Conservation (phyloP, 2,113 vertebrate genomes). For the Megalops atlanticus region DNA sequence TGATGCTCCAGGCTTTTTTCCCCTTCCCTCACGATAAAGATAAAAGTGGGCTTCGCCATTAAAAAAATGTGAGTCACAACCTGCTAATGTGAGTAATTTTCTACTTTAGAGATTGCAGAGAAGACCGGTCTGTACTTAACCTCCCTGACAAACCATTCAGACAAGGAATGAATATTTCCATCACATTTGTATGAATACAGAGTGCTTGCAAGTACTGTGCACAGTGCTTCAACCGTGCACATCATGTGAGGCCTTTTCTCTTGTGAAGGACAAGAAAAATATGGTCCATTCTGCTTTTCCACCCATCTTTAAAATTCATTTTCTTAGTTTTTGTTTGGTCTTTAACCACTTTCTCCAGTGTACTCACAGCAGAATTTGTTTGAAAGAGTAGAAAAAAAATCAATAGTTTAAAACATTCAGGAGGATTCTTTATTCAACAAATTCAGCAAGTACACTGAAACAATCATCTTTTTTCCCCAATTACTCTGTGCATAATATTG, state of each 20-base stretch:
- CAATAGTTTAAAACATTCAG: too few species aligned
- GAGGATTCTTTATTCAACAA: too few species aligned
- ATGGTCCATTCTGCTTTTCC: too few species aligned
- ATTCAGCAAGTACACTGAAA: too few species aligned
- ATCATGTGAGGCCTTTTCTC: not conserved
- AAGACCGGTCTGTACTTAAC: slow-evolving; percentile 17
- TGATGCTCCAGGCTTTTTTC: not conserved
- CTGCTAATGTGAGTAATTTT: slow-evolving; percentile 11
- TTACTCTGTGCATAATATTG: too few species aligned
- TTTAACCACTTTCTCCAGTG: too few species aligned
- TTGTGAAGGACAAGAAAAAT: too few species aligned
- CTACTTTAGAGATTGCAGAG: slow-evolving; percentile 3
- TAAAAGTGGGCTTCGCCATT: slow-evolving; percentile 8
- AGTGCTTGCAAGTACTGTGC: not conserved
- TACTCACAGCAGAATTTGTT: too few species aligned
- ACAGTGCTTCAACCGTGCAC: not conserved
- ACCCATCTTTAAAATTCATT: too few species aligned
- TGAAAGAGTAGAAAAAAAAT: too few species aligned
- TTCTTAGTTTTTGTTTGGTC: too few species aligned
- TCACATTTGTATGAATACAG: not conserved
- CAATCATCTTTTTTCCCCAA: too few species aligned
- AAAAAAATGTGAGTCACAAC: not conserved
- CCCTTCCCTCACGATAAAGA: not conserved
- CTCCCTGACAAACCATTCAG: slow-evolving; percentile 18
- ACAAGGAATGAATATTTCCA: not conserved